phyloP scores from a whole-genome alignment of 2,888 invertebrate genomes.

The Caprella mutica region DNA sequence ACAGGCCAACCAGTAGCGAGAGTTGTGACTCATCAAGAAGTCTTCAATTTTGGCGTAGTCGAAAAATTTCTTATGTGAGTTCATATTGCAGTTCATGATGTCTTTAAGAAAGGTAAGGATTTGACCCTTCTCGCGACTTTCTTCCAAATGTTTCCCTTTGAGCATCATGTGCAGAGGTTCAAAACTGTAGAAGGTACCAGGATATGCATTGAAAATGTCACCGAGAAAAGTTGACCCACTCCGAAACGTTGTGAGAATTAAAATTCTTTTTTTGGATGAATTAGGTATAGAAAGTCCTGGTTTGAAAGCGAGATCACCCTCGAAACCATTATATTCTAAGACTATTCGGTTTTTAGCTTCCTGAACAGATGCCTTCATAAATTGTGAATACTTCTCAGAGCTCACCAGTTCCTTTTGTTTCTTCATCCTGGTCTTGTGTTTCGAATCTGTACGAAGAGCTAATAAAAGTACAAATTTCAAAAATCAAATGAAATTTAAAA shows the following conservation, averaged over 20 bases:
- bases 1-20: conserved; percentile 23
- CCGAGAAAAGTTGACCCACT: conserved; percentile 30
- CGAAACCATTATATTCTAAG: conserved; percentile 10
- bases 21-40: conserved; percentile 23
- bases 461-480: no score
- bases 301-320: conserved; percentile 13
- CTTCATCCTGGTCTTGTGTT: no score
- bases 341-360: conserved; percentile 7
- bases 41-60: conserved; percentile 19
- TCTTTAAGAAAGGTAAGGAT: conserved; percentile 9
- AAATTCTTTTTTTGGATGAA: conserved; percentile 12
- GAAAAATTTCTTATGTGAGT: conserved; percentile 12
- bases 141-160: conserved; percentile 26
- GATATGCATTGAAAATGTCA: conserved; percentile 24
- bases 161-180: conserved; percentile 26
- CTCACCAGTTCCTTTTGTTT: no score
- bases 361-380: no score
- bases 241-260: conserved; percentile 28
- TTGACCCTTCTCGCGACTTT: conserved; percentile 14
- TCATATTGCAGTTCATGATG: conserved; percentile 22
- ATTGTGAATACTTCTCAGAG: no score
- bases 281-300: conserved; percentile 15
- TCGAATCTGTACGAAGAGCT: no score
- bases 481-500: no score
- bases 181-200: conserved; percentile 28